These are phyloP conservation scores for Melanostoma mellinum DNA, from an alignment of 2,888 invertebrate genomes.

Conservation along the genomic window DNA sequence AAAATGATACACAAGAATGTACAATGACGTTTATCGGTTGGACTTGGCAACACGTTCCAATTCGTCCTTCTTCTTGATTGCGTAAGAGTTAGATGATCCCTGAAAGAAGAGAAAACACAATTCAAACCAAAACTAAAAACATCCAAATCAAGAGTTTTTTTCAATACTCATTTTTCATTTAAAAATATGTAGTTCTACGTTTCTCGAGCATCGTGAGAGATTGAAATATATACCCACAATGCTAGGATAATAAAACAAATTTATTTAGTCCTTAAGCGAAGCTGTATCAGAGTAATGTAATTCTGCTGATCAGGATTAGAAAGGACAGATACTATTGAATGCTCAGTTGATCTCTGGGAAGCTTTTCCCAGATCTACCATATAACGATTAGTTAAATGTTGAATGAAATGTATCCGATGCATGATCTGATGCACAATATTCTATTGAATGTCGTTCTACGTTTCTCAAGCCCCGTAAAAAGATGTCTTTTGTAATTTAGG, in stretches of 20 bases:
- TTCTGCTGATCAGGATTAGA: constrained; percentile 50
- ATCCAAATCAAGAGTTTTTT: constrained; percentile 49
- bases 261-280: constrained; percentile 79
- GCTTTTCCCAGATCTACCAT: neutral
- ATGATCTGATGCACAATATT: neutral
- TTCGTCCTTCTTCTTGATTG: constrained; percentile 99
- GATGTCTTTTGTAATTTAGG: constrained; percentile 64
- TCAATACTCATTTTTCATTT: neutral
- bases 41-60: constrained; percentile 99
- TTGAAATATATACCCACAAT: constrained; percentile 70
- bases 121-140: constrained; percentile 16
- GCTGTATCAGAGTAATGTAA: constrained; percentile 67
- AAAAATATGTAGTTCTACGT: constrained; percentile 77
- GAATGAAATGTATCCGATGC: too few species aligned
- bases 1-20: constrained; percentile 71
- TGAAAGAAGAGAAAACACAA: constrained; percentile 78
- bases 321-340: constrained; percentile 7
- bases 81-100: constrained; percentile 99
- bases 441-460: constrained; percentile 71
- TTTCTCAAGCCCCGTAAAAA: constrained; percentile 74
- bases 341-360: too few species aligned
- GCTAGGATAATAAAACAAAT: constrained; percentile 80
- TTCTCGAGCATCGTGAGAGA: constrained; percentile 77
- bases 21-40: constrained; percentile 92
- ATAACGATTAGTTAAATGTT: too few species aligned